These are phyloP conservation scores for Drosophila robusta DNA, from an alignment of 2,888 invertebrate genomes.

Conservation along the genomic window DNA sequence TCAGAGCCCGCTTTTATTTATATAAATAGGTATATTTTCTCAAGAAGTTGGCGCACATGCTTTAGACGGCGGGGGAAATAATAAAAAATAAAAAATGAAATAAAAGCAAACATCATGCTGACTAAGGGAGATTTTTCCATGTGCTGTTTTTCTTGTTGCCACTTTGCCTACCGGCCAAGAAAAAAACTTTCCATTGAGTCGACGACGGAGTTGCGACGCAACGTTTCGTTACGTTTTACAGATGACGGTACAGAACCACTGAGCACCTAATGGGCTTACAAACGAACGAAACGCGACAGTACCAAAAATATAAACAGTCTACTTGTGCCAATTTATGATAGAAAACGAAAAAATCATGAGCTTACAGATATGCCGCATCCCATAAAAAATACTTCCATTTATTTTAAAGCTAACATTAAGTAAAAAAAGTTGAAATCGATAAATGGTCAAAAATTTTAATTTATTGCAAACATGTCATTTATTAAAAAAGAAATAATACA, in stretches of 20 bases:
- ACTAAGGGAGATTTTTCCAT: constrained; percentile 58
- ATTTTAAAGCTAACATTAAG: not conserved
- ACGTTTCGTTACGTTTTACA: constrained; percentile 24
- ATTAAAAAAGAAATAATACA: too few species aligned
- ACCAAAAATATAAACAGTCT: constrained; percentile 31
- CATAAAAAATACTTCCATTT: not conserved
- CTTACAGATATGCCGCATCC: not conserved
- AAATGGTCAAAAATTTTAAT: not conserved
- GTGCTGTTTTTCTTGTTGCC: constrained; percentile 36
- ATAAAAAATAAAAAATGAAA: constrained; percentile 16
- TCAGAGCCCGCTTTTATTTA: constrained; percentile 9
- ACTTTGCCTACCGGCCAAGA: constrained; percentile 55
- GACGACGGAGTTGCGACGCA: constrained; percentile 5
- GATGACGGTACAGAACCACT: constrained; percentile 30
- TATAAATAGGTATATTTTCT: constrained; percentile 32
- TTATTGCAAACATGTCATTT: too few species aligned
- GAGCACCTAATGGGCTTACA: constrained; percentile 63
- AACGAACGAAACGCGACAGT: constrained; percentile 38
- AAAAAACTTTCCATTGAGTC: constrained; percentile 37
- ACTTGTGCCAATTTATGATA: constrained; percentile 30
- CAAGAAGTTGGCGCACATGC: constrained; percentile 65
- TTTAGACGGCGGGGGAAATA: constrained; percentile 19
- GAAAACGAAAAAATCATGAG: constrained; percentile 12
- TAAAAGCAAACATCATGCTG: constrained; percentile 69
- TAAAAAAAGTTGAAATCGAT: too few species aligned